A percentile compares a stretch with the other conserved stretches of the same genome.
These are phyloP conservation scores for Schizopygopsis pylzovi DNA, from an alignment of 2,797 vertebrate genomes.

Conservation along the genomic window DNA sequence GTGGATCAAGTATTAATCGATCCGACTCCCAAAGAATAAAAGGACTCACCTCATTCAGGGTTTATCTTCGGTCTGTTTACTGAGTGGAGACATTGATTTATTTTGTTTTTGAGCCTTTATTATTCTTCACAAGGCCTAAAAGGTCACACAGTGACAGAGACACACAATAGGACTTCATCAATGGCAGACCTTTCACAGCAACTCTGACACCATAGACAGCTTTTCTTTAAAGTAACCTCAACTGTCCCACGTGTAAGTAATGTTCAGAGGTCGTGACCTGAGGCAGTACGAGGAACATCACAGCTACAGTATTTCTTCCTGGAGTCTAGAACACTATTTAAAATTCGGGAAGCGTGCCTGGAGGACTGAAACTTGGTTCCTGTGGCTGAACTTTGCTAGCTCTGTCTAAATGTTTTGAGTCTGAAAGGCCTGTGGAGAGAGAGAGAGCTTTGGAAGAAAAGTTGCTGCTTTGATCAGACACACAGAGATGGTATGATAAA, in stretches of 20 bases:
- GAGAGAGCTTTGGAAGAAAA: slow-evolving; percentile 73
- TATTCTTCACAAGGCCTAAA: slow-evolving; percentile 12
- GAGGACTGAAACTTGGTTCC: slow-evolving; percentile 40
- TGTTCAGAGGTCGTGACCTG: slow-evolving; percentile 21
- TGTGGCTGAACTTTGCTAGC: slow-evolving; percentile 56
- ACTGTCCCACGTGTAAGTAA: slow-evolving; percentile 17
- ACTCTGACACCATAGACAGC: neutral
- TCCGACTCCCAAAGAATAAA: slow-evolving; percentile 19
- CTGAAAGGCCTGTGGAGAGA: slow-evolving; percentile 69
- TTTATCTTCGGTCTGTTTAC: slow-evolving; percentile 8
- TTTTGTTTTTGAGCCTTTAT: slow-evolving; percentile 26
- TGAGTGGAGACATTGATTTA: slow-evolving; percentile 27
- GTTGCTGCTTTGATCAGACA: slow-evolving; percentile 72
- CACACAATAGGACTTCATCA: slow-evolving; percentile 29
- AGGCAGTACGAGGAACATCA: neutral
- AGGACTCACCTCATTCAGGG: slow-evolving; percentile 4
- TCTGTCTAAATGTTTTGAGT: slow-evolving; percentile 70
- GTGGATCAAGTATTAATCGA: slow-evolving; percentile 21
- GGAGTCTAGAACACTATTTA: slow-evolving; percentile 1
- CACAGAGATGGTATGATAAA: neutral
- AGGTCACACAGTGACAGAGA: slow-evolving; percentile 17
- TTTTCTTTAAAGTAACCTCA: slow-evolving; percentile 31
- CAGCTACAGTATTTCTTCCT: neutral
- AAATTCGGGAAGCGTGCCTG: slow-evolving; percentile 22
- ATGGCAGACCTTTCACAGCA: slow-evolving; percentile 18